Base-by-base conservation (phyloP, 2,113 vertebrate genomes). In the Bos javanicus region DNA sequence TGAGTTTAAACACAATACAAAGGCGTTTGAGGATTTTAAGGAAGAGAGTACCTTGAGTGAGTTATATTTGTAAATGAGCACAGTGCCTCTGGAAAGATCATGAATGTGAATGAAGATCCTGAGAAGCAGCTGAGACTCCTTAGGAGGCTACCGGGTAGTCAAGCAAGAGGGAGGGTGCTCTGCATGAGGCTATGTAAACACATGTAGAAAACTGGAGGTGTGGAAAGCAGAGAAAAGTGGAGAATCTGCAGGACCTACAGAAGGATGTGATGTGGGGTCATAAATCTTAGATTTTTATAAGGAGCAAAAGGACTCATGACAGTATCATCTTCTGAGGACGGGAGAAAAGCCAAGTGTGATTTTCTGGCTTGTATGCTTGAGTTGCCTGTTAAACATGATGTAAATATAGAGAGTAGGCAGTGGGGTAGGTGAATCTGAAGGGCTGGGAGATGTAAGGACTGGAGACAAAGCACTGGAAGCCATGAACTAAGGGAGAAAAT, bases 21-120 rank as follows among this genome's bases (percentile, higher is more conserved):
- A 90, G 39, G 30, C 36, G 67, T 28, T 67, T 89, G 83, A 60
- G 43, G 39, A 57, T 59, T 87, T 87, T 48, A 81, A 92, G 74
- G 56, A 81, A 17, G 39, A 46, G 23, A 87, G 43, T 56, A 62
- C 74, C 28, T 46, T 90, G 17, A 71, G 25, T 84, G 62, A 87
- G 26, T 80, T 87, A 19, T 43, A 81, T 39, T 90, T 64, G 52
- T 67, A 80, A 95, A 52, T 3, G 54, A 52, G 43, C 64, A 76
- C 1, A 7, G 2, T 52, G 14, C 4, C 16, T 87, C 54, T 84
- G 57, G 17, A 43, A 7, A 8, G 52, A 67, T 1, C 28, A n/a
- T 59, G 12, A 52, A 54, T 90, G 48, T 92, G 5, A 8, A 10
- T 23, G 39, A 36, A 62, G 50, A 14, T 13, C 16, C 82, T 85